Conservation (phyloP, 1,140 invertebrate genomes). For the Drosophila ohnishii region DNA sequence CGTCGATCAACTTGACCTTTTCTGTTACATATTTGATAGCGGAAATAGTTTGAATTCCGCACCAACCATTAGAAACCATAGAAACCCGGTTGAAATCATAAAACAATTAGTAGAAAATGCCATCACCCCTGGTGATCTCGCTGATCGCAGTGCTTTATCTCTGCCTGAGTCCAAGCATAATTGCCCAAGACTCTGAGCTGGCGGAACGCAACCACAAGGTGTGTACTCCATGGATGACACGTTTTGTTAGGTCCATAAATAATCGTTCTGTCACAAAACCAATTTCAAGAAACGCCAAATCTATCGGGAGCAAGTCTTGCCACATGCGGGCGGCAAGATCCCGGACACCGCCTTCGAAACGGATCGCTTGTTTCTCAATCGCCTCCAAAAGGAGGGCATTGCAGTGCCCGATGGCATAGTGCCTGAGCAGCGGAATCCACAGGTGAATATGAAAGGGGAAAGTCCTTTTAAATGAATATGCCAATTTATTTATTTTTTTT, state of each 20-base stretch:
- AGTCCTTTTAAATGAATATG: background rate
- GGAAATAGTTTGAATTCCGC: slow-evolving; percentile 43
- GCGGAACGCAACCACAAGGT: slow-evolving; percentile 70
- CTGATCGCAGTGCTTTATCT: slow-evolving; percentile 42
- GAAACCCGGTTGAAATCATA: slow-evolving; percentile 4
- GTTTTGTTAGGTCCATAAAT: slow-evolving; percentile 40
- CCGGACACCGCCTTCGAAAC: slow-evolving; percentile 87
- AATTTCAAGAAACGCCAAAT: slow-evolving; percentile 86
- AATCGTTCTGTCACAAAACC: slow-evolving; percentile 35
- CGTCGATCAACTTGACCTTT: slow-evolving; percentile 73
- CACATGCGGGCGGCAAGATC: slow-evolving; percentile 86
- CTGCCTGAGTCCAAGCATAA: slow-evolving; percentile 36
- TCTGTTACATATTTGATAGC: slow-evolving; percentile 19
- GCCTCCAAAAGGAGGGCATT: slow-evolving; percentile 87
- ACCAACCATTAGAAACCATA: slow-evolving; percentile 12
- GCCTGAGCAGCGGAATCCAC: slow-evolving; percentile 83
- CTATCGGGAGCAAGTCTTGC: slow-evolving; percentile 87
- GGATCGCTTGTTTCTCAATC: slow-evolving; percentile 86
- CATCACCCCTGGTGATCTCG: slow-evolving; percentile 36
- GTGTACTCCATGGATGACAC: slow-evolving; percentile 35
- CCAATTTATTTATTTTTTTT: too few relatives aligned
- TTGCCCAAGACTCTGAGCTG: slow-evolving; percentile 42
- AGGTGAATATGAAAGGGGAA: slow-evolving; percentile 49
- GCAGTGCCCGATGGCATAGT: slow-evolving; percentile 86
- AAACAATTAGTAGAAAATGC: slow-evolving; percentile 43